Evolutionary conservation across 2,888 invertebrate genomes (phyloP).

Genomic region (Myathropa florea): DNA sequence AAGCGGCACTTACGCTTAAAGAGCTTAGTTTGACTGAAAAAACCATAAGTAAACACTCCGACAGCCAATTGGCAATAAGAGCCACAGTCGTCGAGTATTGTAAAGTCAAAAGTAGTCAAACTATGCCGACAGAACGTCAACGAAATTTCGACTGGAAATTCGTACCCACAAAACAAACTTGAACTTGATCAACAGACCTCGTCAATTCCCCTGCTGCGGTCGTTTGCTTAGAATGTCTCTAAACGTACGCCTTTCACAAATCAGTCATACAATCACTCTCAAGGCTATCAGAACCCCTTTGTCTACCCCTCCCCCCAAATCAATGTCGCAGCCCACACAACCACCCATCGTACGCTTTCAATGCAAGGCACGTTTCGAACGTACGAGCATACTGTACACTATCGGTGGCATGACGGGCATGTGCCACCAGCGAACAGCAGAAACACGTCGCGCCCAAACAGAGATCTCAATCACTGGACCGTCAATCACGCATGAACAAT

Average conservation of each 20-base stretch:
- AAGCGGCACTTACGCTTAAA: too few relatives aligned
- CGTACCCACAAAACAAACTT: too few relatives aligned
- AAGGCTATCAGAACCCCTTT: not conserved
- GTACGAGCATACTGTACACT: slow-evolving; percentile 9
- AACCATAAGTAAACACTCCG: too few relatives aligned
- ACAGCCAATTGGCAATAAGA: too few relatives aligned
- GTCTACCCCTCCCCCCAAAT: not conserved
- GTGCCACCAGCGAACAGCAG: slow-evolving; percentile 32
- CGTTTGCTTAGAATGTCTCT: too few relatives aligned
- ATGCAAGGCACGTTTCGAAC: not conserved
- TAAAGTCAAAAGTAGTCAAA: too few relatives aligned
- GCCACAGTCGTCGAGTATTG: too few relatives aligned
- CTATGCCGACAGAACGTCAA: too few relatives aligned
- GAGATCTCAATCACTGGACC: slow-evolving; percentile 53
- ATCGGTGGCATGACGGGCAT: slow-evolving; percentile 1
- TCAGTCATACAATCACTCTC: not conserved
- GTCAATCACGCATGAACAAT: slow-evolving; percentile 63
- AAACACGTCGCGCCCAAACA: slow-evolving; percentile 24
- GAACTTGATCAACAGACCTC: too few relatives aligned
- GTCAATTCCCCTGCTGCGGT: not conserved
- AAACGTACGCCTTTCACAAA: too few relatives aligned
- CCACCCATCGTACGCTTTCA: not conserved
- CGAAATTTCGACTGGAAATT: too few relatives aligned
- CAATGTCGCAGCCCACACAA: not conserved
- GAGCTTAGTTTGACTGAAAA: too few relatives aligned